Evolutionary conservation across 2,113 vertebrate genomes (phyloP).

Genomic region (Casuarius casuarius): DNA sequence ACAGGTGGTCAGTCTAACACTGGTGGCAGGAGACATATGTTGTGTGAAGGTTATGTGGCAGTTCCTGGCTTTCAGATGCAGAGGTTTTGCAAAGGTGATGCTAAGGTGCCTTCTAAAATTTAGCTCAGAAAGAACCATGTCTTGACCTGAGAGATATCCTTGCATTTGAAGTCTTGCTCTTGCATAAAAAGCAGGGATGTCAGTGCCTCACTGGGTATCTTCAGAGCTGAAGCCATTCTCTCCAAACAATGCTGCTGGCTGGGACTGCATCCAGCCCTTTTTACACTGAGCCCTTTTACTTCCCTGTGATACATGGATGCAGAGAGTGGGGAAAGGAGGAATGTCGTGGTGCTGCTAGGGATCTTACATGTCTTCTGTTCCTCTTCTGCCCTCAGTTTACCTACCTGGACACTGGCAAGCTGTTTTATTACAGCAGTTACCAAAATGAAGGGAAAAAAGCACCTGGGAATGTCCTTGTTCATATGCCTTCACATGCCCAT

Average conservation of each 20-base stretch:
- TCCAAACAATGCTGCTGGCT: background rate
- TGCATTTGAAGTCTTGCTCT: background rate
- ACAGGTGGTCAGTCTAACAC: background rate
- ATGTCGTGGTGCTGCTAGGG: background rate
- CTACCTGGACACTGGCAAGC: background rate
- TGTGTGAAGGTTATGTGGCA: too few species aligned
- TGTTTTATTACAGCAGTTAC: background rate
- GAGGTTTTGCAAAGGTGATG: background rate
- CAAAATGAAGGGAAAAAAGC: background rate
- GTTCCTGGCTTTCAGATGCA: background rate
- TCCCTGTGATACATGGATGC: background rate
- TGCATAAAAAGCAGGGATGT: background rate
- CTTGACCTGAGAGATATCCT: background rate
- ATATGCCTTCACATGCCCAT: background rate
- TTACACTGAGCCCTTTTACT: background rate
- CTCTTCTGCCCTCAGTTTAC: background rate
- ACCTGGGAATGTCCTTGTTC: background rate
- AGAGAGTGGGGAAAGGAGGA: background rate
- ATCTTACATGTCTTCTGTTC: background rate
- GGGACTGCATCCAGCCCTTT: background rate
- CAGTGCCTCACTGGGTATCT: background rate
- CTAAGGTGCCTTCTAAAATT: background rate
- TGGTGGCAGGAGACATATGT: accelerated
- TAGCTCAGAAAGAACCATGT: background rate
- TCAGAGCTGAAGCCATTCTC: background rate